Percentiles rank a stretch among this genome's conserved stretches.
Evolutionary conservation across 2,113 vertebrate genomes (phyloP).

Genomic region (Tragelaphus buxtoni): DNA sequence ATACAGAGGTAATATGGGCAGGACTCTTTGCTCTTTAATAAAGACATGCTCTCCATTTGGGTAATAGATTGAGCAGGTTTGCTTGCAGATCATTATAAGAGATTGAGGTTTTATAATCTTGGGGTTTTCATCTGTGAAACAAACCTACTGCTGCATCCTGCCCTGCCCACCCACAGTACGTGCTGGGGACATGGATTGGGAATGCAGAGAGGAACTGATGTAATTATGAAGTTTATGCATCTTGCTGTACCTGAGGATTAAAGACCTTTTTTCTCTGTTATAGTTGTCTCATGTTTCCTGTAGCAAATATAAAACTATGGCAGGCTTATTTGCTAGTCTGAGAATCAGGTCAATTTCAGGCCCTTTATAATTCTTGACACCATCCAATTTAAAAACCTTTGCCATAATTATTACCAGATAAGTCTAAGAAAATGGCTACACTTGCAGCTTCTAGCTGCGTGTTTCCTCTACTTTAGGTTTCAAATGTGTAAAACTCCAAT

Average conservation of each 20-base stretch:
- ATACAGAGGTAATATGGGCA: background rate
- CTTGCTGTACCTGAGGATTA: background rate
- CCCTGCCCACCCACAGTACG: rapidly evolving
- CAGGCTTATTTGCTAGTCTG: background rate
- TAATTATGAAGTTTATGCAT: background rate
- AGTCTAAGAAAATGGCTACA: background rate
- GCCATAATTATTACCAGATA: background rate
- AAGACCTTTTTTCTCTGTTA: background rate
- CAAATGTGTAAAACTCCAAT: background rate
- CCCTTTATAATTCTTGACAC: background rate
- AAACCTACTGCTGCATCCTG: background rate
- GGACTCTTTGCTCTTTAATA: background rate
- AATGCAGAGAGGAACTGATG: background rate
- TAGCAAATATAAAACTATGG: background rate
- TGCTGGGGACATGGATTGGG: background rate
- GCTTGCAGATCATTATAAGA: background rate
- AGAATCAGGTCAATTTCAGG: background rate
- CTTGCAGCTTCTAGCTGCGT: background rate
- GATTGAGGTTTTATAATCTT: background rate
- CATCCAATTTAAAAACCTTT: background rate
- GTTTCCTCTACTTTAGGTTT: background rate
- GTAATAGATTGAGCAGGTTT: background rate
- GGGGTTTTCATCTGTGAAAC: background rate
- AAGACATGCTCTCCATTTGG: background rate
- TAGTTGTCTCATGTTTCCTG: background rate